phyloP scores from a whole-genome alignment of 2,797 vertebrate genomes.

The Tolypeutes matacus region DNA sequence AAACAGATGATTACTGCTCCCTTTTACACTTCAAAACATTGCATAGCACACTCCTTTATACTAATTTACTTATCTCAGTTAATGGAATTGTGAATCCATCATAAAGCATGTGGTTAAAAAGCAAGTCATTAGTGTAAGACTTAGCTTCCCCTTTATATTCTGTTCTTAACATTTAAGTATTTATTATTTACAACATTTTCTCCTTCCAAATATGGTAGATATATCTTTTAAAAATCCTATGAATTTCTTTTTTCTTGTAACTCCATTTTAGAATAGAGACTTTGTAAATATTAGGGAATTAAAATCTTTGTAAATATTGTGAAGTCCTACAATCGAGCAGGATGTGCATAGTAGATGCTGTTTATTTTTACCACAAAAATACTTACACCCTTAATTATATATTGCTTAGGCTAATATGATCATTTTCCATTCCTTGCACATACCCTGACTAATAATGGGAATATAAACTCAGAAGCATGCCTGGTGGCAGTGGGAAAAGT shows the following conservation, averaged over 20 bases:
- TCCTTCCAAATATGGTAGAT: neutral
- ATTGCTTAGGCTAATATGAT: conserved; percentile 21
- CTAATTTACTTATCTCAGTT: neutral
- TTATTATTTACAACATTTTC: neutral
- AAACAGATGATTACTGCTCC: neutral
- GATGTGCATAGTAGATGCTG: neutral
- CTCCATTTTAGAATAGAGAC: neutral
- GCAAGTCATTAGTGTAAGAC: neutral
- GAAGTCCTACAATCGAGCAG: neutral
- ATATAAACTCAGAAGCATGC: neutral
- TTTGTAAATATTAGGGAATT: conserved; percentile 28
- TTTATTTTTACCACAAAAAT: conserved; percentile 42
- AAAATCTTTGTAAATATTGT: neutral
- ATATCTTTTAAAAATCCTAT: neutral
- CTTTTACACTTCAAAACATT: neutral
- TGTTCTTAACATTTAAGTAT: conserved; percentile 25
- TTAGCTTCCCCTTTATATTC: neutral
- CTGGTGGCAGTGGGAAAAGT: neutral
- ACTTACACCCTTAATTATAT: neutral
- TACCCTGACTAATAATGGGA: neutral
- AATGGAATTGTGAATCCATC: neutral
- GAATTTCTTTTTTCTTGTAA: conserved; percentile 1
- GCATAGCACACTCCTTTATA: neutral
- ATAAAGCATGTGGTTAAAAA: neutral
- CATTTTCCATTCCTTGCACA: conserved; percentile 6